Percentiles rank a stretch among this genome's conserved stretches.
Conservation (phyloP, 2,888 invertebrate species). For the Melitaea athalia region DNA sequence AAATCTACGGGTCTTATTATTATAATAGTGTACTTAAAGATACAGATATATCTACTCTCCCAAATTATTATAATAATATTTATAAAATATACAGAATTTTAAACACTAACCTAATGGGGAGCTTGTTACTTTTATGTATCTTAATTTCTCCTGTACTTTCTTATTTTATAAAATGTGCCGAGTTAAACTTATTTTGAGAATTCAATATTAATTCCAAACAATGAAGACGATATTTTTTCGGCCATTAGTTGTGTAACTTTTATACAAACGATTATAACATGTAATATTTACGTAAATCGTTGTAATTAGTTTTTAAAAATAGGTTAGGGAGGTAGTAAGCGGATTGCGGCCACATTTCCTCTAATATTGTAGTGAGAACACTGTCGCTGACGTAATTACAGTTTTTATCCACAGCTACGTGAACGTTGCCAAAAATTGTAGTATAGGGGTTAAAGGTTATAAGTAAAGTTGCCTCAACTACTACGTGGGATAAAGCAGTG, state of each 20-base stretch:
- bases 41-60: too few species aligned
- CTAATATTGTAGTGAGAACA: conserved; percentile 37
- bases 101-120: too few species aligned
- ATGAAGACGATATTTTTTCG: too few species aligned
- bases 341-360: conserved; percentile 27
- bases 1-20: too few species aligned
- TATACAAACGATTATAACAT: background rate
- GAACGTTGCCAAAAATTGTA: conserved; percentile 21
- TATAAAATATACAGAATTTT: too few species aligned
- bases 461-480: background rate
- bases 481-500: background rate
- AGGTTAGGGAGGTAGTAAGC: conserved; percentile 30
- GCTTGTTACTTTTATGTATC: too few species aligned
- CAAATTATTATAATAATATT: too few species aligned
- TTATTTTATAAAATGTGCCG: too few species aligned
- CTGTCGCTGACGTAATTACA: conserved; percentile 43
- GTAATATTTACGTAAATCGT: conserved; percentile 7
- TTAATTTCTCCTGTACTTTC: too few species aligned
- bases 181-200: too few species aligned
- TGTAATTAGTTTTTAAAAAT: conserved; percentile 35
- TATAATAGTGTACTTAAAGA: too few species aligned
- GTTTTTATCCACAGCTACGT: conserved; percentile 42
- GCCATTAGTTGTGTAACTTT: background rate
- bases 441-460: background rate
- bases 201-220: too few species aligned